Percentiles rank a stretch among this genome's conserved stretches.
Evolutionary conservation across 2,888 invertebrate genomes (phyloP).

Genomic region (Perithous albicinctus): DNA sequence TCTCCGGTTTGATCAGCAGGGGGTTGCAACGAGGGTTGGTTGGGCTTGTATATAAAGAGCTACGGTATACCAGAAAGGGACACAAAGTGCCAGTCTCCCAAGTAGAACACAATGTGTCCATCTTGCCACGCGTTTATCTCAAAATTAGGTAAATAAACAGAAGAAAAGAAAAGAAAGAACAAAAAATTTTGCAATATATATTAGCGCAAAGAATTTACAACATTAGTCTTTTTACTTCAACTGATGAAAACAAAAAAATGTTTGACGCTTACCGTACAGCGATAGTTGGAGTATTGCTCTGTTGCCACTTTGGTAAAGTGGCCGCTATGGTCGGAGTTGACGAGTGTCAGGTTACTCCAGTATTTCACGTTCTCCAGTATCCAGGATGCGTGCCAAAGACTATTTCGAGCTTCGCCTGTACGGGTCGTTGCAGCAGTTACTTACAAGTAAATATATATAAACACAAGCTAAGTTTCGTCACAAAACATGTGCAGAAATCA

Average conservation of each 20-base stretch:
- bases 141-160: conserved; percentile 55
- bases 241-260: background rate
- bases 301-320: conserved; percentile 69
- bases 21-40: conserved; percentile 51
- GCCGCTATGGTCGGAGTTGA: conserved; percentile 86
- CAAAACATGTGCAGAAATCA: background rate
- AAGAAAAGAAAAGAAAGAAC: background rate
- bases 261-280: conserved; percentile 76
- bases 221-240: too few relatives aligned
- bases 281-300: conserved; percentile 72
- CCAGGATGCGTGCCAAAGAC: conserved; percentile 97
- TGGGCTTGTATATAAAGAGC: conserved; percentile 61
- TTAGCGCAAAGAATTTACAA: background rate
- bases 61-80: conserved; percentile 19
- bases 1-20: conserved; percentile 38
- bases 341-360: conserved; percentile 96
- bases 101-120: conserved; percentile 60
- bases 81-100: conserved; percentile 50
- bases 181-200: background rate
- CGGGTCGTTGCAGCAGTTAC: conserved; percentile 95
- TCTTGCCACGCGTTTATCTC: conserved; percentile 45
- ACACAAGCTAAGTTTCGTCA: too few relatives aligned
- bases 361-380: conserved; percentile 95
- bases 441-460: conserved; percentile 92
- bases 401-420: conserved; percentile 96